Base-by-base conservation (phyloP, 2,888 invertebrate genomes). In the Philopedon plagiatum region DNA sequence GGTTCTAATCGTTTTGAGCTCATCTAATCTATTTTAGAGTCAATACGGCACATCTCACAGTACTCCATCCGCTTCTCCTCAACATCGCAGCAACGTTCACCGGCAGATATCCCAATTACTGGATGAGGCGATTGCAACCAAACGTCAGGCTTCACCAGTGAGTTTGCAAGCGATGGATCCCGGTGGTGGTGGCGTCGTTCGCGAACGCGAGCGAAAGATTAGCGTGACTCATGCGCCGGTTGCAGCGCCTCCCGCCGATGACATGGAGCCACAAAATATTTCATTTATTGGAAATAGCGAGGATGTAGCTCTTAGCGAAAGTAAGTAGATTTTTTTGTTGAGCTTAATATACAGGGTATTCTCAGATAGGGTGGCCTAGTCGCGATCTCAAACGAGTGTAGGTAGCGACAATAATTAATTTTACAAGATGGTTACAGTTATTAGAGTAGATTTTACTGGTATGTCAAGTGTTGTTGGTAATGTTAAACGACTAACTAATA, bases 201-300 rank as follows among this genome's bases (percentile, higher is more conserved):
- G 70, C 44, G 83, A 71, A 78, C 85, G 71, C 77, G 78, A 82
- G 54, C 76, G 83, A 57, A 85, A 84, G 73, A 78, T 78, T 60
- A 84, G 83, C 75, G 80, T 85, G 9, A 85, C 81, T 51, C 90
- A 90, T 75, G 88, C 90, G 8, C 89, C 91, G 1, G 87, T 91
- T 54, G 90, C 91, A 46, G 89, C 90, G 11, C 92, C 91, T 26
- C 90, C 92, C 64, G 90, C 90, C 19, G 95, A 94, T 82, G 95
- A 95, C 82, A 96, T 96, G 95, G 95, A 95, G 80, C 96, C 96
- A 0, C 96, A 96, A 84, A 95, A 94, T 86, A 96, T 96, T 81
- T 96, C 95, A 65, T 96, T 96, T 82, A 95, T 96, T 78, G 95
- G 95, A 81, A 91, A 90, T 84, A 89, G 90, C 21, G 87, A 87